Evolutionary conservation across 2,113 vertebrate species (phyloP).

Genomic region (Tachysurus vachellii): DNA sequence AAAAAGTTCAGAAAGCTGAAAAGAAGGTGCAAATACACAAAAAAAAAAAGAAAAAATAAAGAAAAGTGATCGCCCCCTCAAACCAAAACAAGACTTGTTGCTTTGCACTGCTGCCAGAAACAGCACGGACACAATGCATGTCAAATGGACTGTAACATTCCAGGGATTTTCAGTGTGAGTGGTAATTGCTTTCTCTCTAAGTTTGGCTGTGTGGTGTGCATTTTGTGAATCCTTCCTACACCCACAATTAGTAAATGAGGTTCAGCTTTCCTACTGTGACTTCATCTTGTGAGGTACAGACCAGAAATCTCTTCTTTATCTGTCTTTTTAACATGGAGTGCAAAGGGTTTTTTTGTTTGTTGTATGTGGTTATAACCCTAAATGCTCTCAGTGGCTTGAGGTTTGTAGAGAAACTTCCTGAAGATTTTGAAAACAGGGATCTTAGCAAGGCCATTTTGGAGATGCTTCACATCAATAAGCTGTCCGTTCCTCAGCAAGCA

Average conservation of each 20-base stretch:
- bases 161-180: constrained; percentile 63
- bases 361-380: constrained; percentile 29
- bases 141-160: constrained; percentile 67
- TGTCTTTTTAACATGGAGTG: constrained; percentile 24
- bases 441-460: constrained; percentile 71
- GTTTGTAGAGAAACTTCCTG: constrained; percentile 38
- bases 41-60: neutral
- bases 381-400: constrained; percentile 40
- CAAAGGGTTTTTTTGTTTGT: constrained; percentile 6
- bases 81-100: constrained; percentile 46
- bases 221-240: constrained; percentile 61
- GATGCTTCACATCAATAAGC: constrained; percentile 73
- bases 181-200: constrained; percentile 64
- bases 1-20: constrained; percentile 25
- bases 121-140: constrained; percentile 51
- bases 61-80: constrained; percentile 32
- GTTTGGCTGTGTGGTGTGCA: constrained; percentile 28
- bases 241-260: constrained; percentile 65
- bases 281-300: constrained; percentile 11
- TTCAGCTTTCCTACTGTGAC: constrained; percentile 24
- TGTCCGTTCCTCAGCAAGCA: constrained; percentile 63
- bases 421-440: constrained; percentile 41
- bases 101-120: constrained; percentile 39
- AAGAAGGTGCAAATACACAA: constrained; percentile 21
- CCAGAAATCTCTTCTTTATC: neutral